Evolutionary conservation across 2,797 vertebrate genomes (phyloP).

Genomic region (Gadopsis marmoratus): DNA sequence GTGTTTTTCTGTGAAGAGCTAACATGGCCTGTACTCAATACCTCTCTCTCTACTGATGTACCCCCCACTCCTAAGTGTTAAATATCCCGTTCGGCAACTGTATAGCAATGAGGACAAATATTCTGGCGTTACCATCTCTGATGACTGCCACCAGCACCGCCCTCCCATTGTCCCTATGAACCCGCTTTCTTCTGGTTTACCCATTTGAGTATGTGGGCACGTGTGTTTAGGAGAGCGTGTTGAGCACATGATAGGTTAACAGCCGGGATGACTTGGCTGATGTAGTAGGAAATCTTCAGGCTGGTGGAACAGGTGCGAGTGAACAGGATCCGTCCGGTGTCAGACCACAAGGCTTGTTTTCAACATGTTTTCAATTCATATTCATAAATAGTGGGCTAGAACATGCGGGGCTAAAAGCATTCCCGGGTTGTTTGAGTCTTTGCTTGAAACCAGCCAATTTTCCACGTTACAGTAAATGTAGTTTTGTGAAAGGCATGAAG

Average conservation of each 20-base stretch:
- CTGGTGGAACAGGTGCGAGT: slow-evolving; percentile 62
- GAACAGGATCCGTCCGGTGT: slow-evolving; percentile 39
- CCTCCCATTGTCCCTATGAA: slow-evolving; percentile 19
- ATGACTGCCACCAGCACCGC: slow-evolving; percentile 7
- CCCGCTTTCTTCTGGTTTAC: slow-evolving; percentile 3
- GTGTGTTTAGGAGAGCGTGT: slow-evolving; percentile 30
- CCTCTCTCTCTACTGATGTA: neutral
- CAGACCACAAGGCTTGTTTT: slow-evolving; percentile 21
- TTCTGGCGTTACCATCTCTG: slow-evolving; percentile 14
- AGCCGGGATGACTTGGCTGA: slow-evolving; percentile 66
- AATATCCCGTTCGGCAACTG: neutral
- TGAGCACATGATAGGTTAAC: slow-evolving; percentile 54
- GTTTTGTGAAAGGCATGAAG: slow-evolving; percentile 2
- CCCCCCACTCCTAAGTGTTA: slow-evolving; percentile 2
- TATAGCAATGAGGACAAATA: slow-evolving; percentile 17
- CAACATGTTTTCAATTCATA: slow-evolving; percentile 31
- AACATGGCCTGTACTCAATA: neutral
- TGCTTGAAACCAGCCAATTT: slow-evolving; percentile 14
- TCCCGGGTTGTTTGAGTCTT: slow-evolving; percentile 24
- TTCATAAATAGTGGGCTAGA: slow-evolving; percentile 21
- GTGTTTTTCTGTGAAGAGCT: neutral
- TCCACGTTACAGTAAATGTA: neutral
- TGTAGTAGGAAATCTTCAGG: slow-evolving; percentile 56
- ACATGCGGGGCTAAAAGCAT: neutral
- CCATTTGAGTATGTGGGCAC: slow-evolving; percentile 19